A percentile compares a stretch with the other conserved stretches of the same genome.
Conservation (phyloP, 2,797 vertebrate species). For the Xenopus petersii region DNA sequence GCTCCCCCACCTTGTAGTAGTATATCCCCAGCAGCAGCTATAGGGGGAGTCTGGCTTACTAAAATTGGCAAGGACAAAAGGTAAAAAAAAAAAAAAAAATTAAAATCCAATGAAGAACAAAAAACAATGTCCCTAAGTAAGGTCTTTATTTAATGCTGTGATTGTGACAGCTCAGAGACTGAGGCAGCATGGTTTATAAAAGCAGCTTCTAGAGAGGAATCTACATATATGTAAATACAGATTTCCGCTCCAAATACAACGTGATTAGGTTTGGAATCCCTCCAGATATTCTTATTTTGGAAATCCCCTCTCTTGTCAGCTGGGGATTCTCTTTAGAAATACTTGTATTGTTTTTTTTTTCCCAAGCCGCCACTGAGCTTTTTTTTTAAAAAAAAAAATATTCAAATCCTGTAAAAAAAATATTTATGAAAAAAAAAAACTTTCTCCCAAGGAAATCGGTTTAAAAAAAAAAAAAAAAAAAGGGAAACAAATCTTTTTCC, state of each 20-base stretch:
- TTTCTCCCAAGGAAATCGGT: not conserved
- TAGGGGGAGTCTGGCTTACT: no score
- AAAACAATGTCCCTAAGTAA: no score
- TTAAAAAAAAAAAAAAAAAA: not conserved
- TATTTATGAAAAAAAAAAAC: not conserved
- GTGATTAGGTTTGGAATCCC: not conserved
- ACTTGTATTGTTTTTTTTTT: no score
- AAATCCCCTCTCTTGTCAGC: conserved; percentile 14
- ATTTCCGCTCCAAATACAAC: not conserved
- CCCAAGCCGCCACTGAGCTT: no score
- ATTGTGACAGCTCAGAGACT: conserved; percentile 5
- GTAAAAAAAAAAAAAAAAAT: no score
- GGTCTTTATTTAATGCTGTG: conserved; percentile 18
- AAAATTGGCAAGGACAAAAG: no score
- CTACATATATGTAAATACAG: not conserved
- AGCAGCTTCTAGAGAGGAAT: conserved; percentile 1
- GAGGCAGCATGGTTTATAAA: conserved; percentile 16
- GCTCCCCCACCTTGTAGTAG: not conserved
- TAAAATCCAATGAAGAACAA: no score
- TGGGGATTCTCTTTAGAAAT: conserved; percentile 8
- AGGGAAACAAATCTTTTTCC: not conserved
- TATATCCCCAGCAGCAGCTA: not conserved
- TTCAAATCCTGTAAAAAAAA: not conserved
- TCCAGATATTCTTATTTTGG: not conserved
- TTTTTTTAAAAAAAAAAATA: not conserved